Evolutionary conservation across 2,113 vertebrate species (phyloP).

Genomic region (Ranitomeya imitator): DNA sequence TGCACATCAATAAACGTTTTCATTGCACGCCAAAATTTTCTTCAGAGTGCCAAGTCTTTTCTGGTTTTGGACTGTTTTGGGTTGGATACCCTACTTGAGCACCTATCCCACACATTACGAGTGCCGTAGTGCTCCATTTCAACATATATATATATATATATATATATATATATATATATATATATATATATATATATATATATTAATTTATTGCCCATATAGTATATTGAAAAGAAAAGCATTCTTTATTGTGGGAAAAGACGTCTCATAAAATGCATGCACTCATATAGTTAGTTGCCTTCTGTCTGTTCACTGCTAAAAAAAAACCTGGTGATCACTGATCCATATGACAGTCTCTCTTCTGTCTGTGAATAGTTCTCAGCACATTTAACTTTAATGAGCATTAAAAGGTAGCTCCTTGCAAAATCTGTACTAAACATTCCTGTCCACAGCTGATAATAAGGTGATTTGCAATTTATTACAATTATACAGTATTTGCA

Average conservation of each 20-base stretch:
- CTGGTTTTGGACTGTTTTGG: too few species aligned
- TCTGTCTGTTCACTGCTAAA: neutral
- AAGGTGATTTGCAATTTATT: neutral
- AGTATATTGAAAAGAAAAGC: neutral
- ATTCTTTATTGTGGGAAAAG: neutral
- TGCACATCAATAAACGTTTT: too few species aligned
- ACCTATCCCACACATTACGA: too few species aligned
- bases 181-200: too few species aligned
- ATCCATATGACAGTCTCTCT: slow-evolving; percentile 17
- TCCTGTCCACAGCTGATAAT: neutral
- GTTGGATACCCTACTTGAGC: too few species aligned
- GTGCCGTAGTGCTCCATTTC: too few species aligned
- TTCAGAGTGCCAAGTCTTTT: too few species aligned
- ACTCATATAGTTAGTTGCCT: neutral
- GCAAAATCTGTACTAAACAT: neutral
- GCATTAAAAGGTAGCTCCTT: neutral
- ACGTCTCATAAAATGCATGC: neutral
- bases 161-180: too few species aligned
- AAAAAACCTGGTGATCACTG: slow-evolving; percentile 16
- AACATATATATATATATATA: too few species aligned
- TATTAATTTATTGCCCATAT: neutral
- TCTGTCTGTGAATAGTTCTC: slow-evolving; percentile 10
- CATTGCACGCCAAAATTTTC: too few species aligned
- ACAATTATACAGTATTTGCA: neutral
- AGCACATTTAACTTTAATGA: slow-evolving; percentile 16